A percentile compares a stretch with the other conserved stretches of the same genome.
Evolutionary conservation across 2,797 vertebrate genomes (phyloP).

Genomic region (Intellagama lesueurii): DNA sequence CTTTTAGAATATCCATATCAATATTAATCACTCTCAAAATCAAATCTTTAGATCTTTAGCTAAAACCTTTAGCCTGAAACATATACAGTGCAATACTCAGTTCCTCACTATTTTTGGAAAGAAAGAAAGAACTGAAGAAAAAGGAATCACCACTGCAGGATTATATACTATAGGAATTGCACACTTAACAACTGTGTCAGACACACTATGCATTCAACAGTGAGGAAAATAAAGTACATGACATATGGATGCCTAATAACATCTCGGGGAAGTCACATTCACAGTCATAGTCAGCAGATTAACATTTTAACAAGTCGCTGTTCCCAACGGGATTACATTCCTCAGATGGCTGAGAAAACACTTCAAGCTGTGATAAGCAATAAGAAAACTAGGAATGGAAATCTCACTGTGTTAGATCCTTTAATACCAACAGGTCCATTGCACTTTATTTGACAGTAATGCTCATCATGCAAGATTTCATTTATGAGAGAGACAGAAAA

Average conservation of each 20-base stretch:
- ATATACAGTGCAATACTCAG: neutral
- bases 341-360: conserved; percentile 52
- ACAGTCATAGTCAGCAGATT: conserved; percentile 57
- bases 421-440: conserved; percentile 20
- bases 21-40: no score
- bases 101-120: neutral
- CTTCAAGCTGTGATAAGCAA: conserved; percentile 49
- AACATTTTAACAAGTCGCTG: conserved; percentile 55
- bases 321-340: conserved; percentile 56
- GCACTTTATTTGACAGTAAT: conserved; percentile 30
- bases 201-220: conserved; percentile 20
- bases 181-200: conserved; percentile 35
- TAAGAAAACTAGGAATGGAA: conserved; percentile 40
- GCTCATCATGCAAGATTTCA: conserved; percentile 32
- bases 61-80: neutral
- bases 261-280: conserved; percentile 57
- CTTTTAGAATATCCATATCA: no score
- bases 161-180: conserved; percentile 20
- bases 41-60: neutral
- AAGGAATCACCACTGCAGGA: conserved; percentile 32
- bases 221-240: conserved; percentile 42
- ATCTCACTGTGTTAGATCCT: conserved; percentile 50
- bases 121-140: neutral
- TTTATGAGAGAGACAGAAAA: neutral
- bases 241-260: conserved; percentile 57